A percentile compares a stretch with the other conserved stretches of the same genome.
Conservation (phyloP, 2,888 invertebrate genomes). For the Drosophila kanekoi region DNA sequence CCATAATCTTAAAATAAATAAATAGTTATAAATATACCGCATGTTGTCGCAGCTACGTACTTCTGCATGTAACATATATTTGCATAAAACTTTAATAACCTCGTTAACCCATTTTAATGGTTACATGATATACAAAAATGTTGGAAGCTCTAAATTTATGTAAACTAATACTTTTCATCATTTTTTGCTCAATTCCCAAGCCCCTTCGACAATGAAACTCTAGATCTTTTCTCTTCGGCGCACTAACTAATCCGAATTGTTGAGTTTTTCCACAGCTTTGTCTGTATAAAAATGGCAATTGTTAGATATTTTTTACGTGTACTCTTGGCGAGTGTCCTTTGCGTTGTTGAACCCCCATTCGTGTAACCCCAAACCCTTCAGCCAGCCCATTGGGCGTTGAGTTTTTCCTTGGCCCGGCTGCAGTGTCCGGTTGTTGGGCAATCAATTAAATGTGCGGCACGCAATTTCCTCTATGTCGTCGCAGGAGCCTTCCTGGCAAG, state of each 20-base stretch:
- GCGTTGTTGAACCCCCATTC: background rate
- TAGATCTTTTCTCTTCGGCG: background rate
- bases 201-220: background rate
- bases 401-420: conserved; percentile 6
- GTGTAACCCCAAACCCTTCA: conserved; percentile 1
- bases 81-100: too few species aligned
- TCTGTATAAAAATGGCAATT: conserved; percentile 41
- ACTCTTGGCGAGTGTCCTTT: background rate
- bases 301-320: conserved; percentile 41
- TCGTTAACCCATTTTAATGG: too few species aligned
- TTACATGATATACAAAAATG: too few species aligned
- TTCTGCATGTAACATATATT: too few species aligned
- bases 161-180: too few species aligned
- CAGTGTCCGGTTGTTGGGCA: conserved; percentile 54
- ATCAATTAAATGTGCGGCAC: conserved; percentile 71
- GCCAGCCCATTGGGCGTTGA: background rate
- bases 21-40: too few species aligned
- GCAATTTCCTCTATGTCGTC: conserved; percentile 65
- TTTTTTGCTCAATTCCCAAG: background rate
- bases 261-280: background rate
- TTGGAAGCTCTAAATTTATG: too few species aligned
- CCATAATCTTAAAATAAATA: too few species aligned
- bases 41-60: too few species aligned
- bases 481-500: conserved; percentile 30
- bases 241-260: too few species aligned